phyloP scores from a whole-genome alignment of 1,140 invertebrate species.

The Solenopsis fugax region DNA sequence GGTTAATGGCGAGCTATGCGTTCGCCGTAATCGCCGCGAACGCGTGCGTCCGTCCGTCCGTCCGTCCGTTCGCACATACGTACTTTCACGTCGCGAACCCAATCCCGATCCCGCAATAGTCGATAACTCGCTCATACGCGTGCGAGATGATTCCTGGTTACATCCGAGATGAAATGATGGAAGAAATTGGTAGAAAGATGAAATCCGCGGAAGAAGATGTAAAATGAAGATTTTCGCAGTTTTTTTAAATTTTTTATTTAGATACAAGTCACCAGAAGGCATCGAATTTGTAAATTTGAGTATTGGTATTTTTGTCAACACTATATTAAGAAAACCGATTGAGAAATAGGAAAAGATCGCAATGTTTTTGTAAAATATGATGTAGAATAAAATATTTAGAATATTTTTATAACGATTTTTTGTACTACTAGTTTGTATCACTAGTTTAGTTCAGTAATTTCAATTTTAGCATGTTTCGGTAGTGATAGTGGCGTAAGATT shows the following conservation, averaged over 20 bases:
- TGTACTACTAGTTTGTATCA: neutral
- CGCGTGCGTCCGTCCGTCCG: conserved; percentile 41
- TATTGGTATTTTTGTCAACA: neutral
- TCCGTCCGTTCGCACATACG: neutral
- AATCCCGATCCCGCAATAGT: conserved; percentile 62
- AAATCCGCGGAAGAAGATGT: neutral
- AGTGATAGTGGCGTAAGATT: no score
- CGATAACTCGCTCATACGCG: conserved; percentile 34
- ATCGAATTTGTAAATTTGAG: neutral
- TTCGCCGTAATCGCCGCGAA: conserved; percentile 74
- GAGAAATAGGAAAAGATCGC: no score
- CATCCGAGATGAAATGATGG: neutral
- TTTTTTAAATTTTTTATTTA: neutral
- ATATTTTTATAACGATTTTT: neutral
- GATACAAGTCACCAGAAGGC: neutral
- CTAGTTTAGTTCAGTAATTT: neutral
- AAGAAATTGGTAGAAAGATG: neutral
- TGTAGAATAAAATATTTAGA: neutral
- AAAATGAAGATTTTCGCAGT: neutral
- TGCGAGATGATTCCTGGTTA: neutral
- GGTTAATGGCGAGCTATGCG: conserved; percentile 80
- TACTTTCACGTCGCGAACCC: conserved; percentile 73
- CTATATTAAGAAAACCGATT: neutral
- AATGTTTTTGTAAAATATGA: neutral
- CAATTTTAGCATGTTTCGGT: neutral